Conservation (phyloP, 2,888 invertebrate genomes). For the Dryobota labecula region DNA sequence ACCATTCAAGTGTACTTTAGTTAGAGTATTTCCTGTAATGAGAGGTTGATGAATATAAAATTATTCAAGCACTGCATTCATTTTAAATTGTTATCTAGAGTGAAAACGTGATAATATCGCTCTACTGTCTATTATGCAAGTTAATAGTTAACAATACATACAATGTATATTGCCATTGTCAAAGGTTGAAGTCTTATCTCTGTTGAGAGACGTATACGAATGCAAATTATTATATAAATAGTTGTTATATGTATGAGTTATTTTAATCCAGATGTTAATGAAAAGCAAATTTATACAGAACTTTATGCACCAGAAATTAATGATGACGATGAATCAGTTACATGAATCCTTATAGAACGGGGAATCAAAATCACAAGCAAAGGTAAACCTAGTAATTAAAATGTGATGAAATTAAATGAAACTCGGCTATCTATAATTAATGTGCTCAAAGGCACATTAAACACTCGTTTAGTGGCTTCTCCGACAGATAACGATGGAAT, state of each 20-base stretch:
- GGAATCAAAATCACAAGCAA: constrained; percentile 50
- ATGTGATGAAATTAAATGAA: constrained; percentile 79
- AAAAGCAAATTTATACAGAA: constrained; percentile 7
- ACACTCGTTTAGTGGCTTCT: constrained; percentile 77
- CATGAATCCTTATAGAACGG: constrained; percentile 20
- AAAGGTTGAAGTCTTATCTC: constrained; percentile 63
- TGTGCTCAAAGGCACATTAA: constrained; percentile 83
- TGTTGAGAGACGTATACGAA: constrained; percentile 30
- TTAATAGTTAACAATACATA: constrained; percentile 57
- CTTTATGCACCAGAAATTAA: not conserved
- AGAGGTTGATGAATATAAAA: constrained; percentile 61
- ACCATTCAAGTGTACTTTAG: constrained; percentile 37
- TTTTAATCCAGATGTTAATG: not conserved
- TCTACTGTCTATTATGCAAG: constrained; percentile 62
- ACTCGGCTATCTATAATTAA: constrained; percentile 81
- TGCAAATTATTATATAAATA: constrained; percentile 1
- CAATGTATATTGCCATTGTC: constrained; percentile 64
- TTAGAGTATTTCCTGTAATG: constrained; percentile 54
- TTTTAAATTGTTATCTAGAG: constrained; percentile 60
- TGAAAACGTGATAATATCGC: constrained; percentile 63
- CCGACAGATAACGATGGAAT: constrained; percentile 84
- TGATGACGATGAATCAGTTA: constrained; percentile 3
- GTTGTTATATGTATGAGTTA: not conserved
- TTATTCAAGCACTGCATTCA: constrained; percentile 53
- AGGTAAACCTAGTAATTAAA: constrained; percentile 73